These are phyloP conservation scores for Papilio demoleus DNA, from an alignment of 2,888 invertebrate genomes.

Conservation along the genomic window DNA sequence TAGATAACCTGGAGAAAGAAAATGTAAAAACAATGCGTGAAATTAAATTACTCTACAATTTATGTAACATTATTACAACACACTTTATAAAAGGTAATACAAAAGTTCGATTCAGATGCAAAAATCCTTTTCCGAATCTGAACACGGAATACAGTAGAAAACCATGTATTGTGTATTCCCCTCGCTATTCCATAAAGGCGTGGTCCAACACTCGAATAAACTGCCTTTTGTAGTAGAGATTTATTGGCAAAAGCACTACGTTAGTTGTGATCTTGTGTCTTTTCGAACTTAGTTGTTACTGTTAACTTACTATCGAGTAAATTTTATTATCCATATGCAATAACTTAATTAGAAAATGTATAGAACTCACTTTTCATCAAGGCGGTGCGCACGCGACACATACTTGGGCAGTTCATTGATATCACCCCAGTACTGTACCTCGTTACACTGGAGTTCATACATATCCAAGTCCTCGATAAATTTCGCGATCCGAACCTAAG, in stretches of 20 bases:
- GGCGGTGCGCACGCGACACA: constrained; percentile 89
- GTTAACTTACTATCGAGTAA: too few species aligned
- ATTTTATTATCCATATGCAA: too few species aligned
- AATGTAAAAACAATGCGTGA: neutral
- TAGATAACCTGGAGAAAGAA: constrained; percentile 78
- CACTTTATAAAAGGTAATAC: constrained; percentile 3
- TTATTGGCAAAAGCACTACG: neutral
- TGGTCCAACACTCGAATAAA: neutral
- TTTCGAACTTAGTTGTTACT: too few species aligned
- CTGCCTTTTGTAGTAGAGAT: neutral
- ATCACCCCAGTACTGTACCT: constrained; percentile 94
- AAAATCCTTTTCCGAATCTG: constrained; percentile 2
- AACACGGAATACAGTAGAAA: neutral
- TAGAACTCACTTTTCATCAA: constrained; percentile 86
- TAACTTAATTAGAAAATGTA: constrained; percentile 4
- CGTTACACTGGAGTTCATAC: constrained; percentile 91
- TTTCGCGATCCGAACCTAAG: constrained; percentile 86
- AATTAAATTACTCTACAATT: too few species aligned
- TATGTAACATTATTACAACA: too few species aligned
- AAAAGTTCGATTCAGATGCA: neutral
- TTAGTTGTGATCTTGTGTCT: too few species aligned
- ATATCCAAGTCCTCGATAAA: constrained; percentile 92
- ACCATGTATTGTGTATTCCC: constrained; percentile 3
- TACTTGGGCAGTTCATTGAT: constrained; percentile 92
- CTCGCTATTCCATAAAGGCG: neutral